Percentiles rank a stretch among this genome's conserved stretches.
Conservation (phyloP, 2,113 vertebrate genomes). For the Anguilla rostrata region DNA sequence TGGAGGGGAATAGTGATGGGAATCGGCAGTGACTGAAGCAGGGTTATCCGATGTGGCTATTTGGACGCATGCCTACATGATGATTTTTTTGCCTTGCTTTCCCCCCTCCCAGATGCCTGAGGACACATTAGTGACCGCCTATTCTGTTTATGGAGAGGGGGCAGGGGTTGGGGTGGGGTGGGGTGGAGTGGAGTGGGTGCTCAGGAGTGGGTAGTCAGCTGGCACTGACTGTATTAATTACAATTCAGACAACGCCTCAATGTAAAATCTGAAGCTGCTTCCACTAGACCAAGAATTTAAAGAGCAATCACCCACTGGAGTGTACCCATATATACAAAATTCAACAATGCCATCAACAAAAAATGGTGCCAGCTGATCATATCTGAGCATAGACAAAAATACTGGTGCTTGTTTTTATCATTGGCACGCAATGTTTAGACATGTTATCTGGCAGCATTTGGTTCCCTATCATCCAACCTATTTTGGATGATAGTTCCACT, state of each 20-base stretch:
- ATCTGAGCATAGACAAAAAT: not conserved
- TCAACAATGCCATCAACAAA: constrained; percentile 9
- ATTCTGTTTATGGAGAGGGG: not conserved
- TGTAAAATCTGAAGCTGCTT: not conserved
- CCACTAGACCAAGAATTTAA: not conserved
- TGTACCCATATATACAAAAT: not conserved
- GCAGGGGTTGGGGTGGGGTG: too few species aligned
- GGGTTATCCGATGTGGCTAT: constrained; percentile 23
- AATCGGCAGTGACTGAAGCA: constrained; percentile 3
- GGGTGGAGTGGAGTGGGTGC: not conserved
- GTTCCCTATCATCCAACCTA: constrained; percentile 22
- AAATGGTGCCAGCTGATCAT: not conserved
- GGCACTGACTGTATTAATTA: not conserved
- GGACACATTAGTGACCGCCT: not conserved
- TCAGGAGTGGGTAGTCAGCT: not conserved
- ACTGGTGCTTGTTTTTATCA: not conserved
- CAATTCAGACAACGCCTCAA: not conserved
- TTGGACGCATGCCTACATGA: constrained; percentile 1
- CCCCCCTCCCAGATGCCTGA: not conserved
- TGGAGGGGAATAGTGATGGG: not conserved
- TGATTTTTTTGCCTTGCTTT: not conserved
- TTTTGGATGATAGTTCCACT: constrained; percentile 12
- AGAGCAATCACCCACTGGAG: constrained; percentile 1
- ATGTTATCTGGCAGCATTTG: constrained; percentile 36
- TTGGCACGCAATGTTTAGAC: constrained; percentile 19